phyloP scores from a whole-genome alignment of 2,113 vertebrate species.

The Numida meleagris region DNA sequence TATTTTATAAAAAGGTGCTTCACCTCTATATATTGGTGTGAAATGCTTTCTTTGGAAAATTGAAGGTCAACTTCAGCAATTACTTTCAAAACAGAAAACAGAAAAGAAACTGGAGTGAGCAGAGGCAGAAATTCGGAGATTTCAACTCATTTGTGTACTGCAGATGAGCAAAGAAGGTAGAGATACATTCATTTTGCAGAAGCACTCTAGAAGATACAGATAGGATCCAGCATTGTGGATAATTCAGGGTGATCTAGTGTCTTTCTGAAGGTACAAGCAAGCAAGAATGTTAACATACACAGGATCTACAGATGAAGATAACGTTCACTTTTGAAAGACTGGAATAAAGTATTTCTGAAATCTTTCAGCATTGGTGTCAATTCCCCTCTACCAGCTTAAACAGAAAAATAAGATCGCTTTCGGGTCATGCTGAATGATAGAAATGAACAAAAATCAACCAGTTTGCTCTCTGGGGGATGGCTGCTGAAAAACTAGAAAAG shows the following conservation, averaged over 20 bases:
- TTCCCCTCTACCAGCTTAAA: background rate
- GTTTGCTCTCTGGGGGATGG: background rate
- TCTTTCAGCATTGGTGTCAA: background rate
- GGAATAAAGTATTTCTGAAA: background rate
- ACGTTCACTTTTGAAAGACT: background rate
- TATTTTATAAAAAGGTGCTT: background rate
- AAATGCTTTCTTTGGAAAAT: background rate
- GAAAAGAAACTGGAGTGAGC: background rate
- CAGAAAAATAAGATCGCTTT: background rate
- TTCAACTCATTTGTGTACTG: background rate
- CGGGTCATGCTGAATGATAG: background rate
- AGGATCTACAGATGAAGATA: background rate
- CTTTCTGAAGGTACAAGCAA: background rate
- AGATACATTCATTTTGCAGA: background rate
- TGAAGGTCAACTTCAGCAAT: background rate
- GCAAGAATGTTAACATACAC: background rate
- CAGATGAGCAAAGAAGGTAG: background rate
- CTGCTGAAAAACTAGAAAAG: background rate
- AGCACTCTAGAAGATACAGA: background rate
- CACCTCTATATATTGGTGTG: background rate
- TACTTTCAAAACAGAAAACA: background rate
- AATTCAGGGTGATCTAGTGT: background rate
- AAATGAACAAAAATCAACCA: background rate
- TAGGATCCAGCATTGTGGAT: background rate
- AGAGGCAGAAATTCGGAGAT: background rate